Percentiles rank a stretch among this genome's conserved stretches.
Evolutionary conservation across 2,888 invertebrate species (phyloP).

Genomic region (Tolmerus cingulatus): DNA sequence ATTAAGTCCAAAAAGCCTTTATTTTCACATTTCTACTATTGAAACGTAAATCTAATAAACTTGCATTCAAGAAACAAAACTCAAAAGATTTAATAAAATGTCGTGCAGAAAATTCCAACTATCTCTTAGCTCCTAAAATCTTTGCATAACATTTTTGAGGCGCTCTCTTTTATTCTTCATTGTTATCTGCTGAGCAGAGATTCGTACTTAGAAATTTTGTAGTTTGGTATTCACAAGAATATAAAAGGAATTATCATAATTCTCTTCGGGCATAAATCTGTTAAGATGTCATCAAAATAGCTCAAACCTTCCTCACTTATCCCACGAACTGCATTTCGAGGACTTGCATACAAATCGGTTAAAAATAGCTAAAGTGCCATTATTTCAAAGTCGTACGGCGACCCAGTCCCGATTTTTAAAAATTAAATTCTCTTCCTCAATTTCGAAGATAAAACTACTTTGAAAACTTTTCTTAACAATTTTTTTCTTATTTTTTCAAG

Average conservation of each 20-base stretch:
- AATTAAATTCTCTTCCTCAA: not conserved
- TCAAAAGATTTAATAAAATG: too few species aligned
- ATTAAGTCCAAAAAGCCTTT: too few species aligned
- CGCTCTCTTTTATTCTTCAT: not conserved
- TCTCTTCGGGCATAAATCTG: not conserved
- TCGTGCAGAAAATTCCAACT: too few species aligned
- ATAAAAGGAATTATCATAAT: not conserved
- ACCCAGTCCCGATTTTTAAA: not conserved
- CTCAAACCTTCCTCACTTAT: not conserved
- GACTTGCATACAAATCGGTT: not conserved
- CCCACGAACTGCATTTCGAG: not conserved
- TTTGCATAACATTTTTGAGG: not conserved
- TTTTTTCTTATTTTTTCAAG: too few species aligned
- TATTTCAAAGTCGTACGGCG: not conserved
- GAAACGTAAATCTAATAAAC: too few species aligned
- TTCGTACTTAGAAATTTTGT: not conserved
- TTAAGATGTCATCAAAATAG: not conserved
- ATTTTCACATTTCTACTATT: too few species aligned
- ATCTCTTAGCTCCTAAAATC: not conserved
- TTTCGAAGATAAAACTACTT: not conserved
- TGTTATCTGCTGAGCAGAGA: not conserved
- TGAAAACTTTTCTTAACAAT: not conserved
- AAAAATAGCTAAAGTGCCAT: not conserved
- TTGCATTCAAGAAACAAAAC: too few species aligned
- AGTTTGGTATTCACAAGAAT: not conserved